Percentiles rank a stretch among this genome's conserved stretches.
These are phyloP conservation scores for Procavia capensis DNA, from an alignment of 2,113 vertebrate species.

Conservation along the genomic window DNA sequence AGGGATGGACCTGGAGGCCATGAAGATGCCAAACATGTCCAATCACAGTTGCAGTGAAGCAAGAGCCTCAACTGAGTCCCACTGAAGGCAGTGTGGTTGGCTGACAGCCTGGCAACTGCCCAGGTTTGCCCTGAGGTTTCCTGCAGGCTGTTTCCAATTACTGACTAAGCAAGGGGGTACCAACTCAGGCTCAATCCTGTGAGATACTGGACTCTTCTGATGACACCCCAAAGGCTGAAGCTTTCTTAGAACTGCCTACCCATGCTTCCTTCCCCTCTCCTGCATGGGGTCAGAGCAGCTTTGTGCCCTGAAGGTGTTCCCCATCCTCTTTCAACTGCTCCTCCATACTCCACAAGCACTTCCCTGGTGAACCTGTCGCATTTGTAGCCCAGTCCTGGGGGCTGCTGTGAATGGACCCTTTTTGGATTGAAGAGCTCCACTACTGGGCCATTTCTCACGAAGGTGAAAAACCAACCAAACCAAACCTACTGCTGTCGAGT, in stretches of 20 bases:
- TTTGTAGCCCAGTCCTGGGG: too few relatives aligned
- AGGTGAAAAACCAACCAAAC: too few relatives aligned
- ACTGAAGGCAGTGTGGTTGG: not conserved
- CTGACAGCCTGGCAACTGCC: not conserved
- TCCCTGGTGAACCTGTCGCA: not conserved
- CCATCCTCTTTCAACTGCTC: too few relatives aligned
- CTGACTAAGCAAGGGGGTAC: not conserved
- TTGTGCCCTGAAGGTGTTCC: accelerated
- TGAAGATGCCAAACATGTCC: too few relatives aligned
- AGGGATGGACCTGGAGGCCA: not conserved
- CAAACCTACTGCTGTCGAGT: too few relatives aligned
- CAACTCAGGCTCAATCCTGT: accelerated
- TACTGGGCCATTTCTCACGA: not conserved
- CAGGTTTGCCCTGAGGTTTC: not conserved
- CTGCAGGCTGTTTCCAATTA: not conserved
- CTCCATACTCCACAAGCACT: not conserved
- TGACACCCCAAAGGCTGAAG: not conserved
- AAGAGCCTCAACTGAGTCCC: too few relatives aligned
- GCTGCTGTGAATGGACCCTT: not conserved
- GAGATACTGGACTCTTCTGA: too few relatives aligned
- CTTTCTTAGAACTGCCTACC: not conserved
- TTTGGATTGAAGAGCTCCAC: not conserved
- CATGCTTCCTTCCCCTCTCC: accelerated
- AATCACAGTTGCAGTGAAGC: too few relatives aligned
- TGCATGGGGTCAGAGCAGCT: not conserved